phyloP scores from a whole-genome alignment of 2,888 invertebrate species.

The Papilio demoleus region DNA sequence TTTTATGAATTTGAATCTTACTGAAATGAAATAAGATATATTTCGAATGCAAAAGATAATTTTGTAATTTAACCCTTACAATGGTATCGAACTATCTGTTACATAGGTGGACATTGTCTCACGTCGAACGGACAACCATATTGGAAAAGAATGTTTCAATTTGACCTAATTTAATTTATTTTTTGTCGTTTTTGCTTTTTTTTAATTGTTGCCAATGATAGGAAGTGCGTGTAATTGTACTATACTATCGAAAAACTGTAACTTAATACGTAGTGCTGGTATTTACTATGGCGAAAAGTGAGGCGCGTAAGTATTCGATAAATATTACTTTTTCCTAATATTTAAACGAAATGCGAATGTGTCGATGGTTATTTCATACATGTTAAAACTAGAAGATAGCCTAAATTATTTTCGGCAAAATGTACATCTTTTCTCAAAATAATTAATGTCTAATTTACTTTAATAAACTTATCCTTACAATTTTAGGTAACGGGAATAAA shows the following conservation, averaged over 20 bases:
- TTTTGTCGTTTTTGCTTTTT: slow-evolving; percentile 20
- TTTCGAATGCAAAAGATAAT: slow-evolving; percentile 7
- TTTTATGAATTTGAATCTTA: slow-evolving; percentile 9
- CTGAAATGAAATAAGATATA: background rate
- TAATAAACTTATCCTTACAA: too few relatives aligned
- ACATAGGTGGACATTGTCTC: slow-evolving; percentile 38
- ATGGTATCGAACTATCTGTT: slow-evolving; percentile 38
- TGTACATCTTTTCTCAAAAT: too few relatives aligned
- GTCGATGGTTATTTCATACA: too few relatives aligned
- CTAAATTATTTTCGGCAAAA: too few relatives aligned
- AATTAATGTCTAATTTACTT: too few relatives aligned
- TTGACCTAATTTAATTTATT: slow-evolving; percentile 34
- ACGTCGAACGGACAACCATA: slow-evolving; percentile 31
- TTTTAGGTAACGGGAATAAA: too few relatives aligned
- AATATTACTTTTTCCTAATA: too few relatives aligned
- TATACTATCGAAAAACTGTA: background rate
- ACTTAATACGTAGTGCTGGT: too few relatives aligned
- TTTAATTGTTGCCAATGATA: slow-evolving; percentile 21
- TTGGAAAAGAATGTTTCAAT: slow-evolving; percentile 32
- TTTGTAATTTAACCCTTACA: slow-evolving; percentile 36
- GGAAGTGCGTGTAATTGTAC: slow-evolving; percentile 5
- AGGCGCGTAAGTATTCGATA: too few relatives aligned
- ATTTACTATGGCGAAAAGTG: too few relatives aligned
- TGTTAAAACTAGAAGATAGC: too few relatives aligned
- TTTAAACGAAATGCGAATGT: too few relatives aligned